Conservation (phyloP, 2,888 invertebrate species). For the Creontiades dilutus region DNA sequence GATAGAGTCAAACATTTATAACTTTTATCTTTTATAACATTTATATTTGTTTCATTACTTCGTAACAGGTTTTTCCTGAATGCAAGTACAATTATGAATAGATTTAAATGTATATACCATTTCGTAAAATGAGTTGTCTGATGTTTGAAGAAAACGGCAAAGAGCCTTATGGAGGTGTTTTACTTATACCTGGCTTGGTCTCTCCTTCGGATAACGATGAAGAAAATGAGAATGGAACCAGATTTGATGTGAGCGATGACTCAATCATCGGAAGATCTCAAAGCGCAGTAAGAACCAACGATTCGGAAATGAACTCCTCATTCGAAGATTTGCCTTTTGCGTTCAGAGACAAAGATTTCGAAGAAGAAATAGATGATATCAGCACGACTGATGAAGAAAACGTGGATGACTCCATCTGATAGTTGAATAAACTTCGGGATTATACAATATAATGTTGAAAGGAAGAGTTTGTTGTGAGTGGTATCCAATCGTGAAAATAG, state of each 20-base stretch:
- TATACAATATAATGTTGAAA: no score
- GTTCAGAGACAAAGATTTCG: neutral
- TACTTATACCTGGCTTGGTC: neutral
- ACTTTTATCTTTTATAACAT: no score
- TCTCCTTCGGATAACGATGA: neutral
- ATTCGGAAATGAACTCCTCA: neutral
- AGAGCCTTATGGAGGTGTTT: neutral
- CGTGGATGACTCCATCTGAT: neutral
- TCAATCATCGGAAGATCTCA: neutral
- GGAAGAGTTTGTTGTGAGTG: no score
- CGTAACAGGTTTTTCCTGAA: no score
- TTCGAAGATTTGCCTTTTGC: neutral
- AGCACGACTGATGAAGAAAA: conserved; percentile 15
- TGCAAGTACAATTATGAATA: no score
- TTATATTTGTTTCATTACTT: no score
- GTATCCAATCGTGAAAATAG: no score
- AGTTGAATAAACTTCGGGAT: no score
- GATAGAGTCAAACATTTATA: no score
- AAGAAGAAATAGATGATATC: neutral
- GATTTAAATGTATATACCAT: neutral
- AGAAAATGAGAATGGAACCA: neutral
- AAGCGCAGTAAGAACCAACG: neutral
- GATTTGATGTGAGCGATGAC: neutral
- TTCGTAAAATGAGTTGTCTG: neutral
- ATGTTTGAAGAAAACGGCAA: neutral